Base-by-base conservation (phyloP, 1,140 invertebrate species). In the Acromyrmex charruanus region DNA sequence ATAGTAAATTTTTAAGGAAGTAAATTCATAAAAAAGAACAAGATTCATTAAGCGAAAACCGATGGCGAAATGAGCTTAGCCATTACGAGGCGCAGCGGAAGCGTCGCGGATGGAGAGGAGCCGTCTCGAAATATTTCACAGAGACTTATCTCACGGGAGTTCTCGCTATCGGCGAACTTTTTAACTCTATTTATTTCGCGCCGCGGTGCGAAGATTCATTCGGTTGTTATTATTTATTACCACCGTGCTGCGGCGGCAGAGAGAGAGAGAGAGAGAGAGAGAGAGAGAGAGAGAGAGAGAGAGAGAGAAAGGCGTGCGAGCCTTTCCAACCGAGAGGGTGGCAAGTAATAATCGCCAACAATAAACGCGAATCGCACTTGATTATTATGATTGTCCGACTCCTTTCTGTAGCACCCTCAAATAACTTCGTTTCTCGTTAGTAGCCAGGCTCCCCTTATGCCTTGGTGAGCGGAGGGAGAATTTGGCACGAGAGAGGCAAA, bases 331-430 rank as follows among this genome's bases (percentile, higher is more conserved):
- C 89, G 87, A 91, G 91, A 91, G 91, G 91, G 90, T 87, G 87
- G 72, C 65, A 88, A 89, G 92, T 93, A 94, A 95, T 94, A 94
- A 94, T 94, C 92, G 89, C 85, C 89, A 91, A 93, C 93, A 93
- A 94, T 94, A 93, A 94, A 94, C 89, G 93, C 91, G 93, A 94
- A 94, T 93, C 92, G 93, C 92, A 94, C 93, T 94, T 94, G 94
- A 95, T 95, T 95, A 95, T 94, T 94, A 94, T 95, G 91, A 95
- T 94, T 94, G 93, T 94, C 93, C 94, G 90, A 93, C 92, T 93
- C 91, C 93, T 94, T 93, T 94, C 91, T 91, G 88, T 81, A 77
- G 87, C 90, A 93, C 93, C 94, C 94, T 93, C 92, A 93, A 95
- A 94, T 94, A 94, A 94, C 92, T 94, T 93, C 84, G 87, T 93